Evolutionary conservation across 2,113 vertebrate species (phyloP).

Genomic region (Puntigrus tetrazona): DNA sequence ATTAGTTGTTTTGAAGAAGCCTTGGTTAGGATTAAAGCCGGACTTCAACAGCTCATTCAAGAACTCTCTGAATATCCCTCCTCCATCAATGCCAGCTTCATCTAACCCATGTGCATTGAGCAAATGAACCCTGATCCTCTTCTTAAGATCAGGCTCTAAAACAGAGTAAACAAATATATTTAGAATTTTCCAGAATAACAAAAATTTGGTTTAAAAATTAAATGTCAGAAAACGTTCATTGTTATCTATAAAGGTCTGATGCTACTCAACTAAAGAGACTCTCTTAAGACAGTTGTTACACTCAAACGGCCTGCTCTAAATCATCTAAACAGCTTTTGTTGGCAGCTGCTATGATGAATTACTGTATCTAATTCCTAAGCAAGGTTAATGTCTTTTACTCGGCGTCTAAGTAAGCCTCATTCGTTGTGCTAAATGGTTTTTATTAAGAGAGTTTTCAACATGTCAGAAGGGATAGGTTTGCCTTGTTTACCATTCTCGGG

Average conservation of each 20-base stretch:
- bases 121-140: slow-evolving; percentile 92
- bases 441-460: not conserved
- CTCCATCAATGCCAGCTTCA: slow-evolving; percentile 96
- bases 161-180: not conserved
- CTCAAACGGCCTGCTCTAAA: slow-evolving; percentile 49
- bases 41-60: slow-evolving; percentile 96
- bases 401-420: not conserved
- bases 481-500: slow-evolving; percentile 88
- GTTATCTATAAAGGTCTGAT: not conserved
- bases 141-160: slow-evolving; percentile 93
- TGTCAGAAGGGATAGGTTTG: not conserved
- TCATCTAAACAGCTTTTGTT: slow-evolving; percentile 62
- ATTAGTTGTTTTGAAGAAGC: slow-evolving; percentile 95
- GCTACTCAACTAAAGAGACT: not conserved
- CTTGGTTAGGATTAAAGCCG: slow-evolving; percentile 97
- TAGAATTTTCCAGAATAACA: not conserved
- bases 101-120: slow-evolving; percentile 95
- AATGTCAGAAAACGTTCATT: not conserved
- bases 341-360: not conserved
- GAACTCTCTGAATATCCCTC: slow-evolving; percentile 97
- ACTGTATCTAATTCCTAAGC: not conserved
- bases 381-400: not conserved
- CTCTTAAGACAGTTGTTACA: not conserved
- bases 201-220: not conserved
- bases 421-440: not conserved